These are phyloP conservation scores for Bhutanitis thaidina DNA, from an alignment of 2,888 invertebrate species.

Conservation along the genomic window DNA sequence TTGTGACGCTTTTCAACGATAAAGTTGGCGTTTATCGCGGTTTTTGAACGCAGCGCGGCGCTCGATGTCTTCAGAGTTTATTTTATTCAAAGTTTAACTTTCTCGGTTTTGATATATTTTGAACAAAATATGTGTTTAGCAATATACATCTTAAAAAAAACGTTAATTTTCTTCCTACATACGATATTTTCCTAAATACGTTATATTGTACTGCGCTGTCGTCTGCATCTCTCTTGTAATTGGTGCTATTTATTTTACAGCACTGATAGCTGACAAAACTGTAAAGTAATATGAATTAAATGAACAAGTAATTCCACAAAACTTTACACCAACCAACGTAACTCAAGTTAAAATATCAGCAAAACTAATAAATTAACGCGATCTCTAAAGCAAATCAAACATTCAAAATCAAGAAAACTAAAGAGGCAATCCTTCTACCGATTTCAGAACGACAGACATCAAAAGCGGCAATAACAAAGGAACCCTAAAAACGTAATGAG, in stretches of 20 bases:
- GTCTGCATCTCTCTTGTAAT: too few relatives aligned
- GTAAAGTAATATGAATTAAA: too few relatives aligned
- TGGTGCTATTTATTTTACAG: too few relatives aligned
- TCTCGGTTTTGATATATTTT: not conserved
- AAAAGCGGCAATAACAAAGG: constrained; percentile 72
- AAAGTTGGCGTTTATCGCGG: constrained; percentile 63
- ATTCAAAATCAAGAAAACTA: constrained; percentile 48
- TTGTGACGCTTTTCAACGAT: constrained; percentile 35
- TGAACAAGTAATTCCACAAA: too few relatives aligned
- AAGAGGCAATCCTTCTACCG: constrained; percentile 54
- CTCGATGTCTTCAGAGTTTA: not conserved
- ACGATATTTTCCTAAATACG: too few relatives aligned
- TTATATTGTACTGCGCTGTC: too few relatives aligned
- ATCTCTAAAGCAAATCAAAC: constrained; percentile 11
- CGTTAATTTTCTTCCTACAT: too few relatives aligned
- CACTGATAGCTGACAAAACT: too few relatives aligned
- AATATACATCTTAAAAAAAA: too few relatives aligned
- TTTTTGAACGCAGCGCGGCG: constrained; percentile 42
- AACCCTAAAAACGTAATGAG: constrained; percentile 76
- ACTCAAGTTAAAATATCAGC: not conserved
- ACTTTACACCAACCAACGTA: too few relatives aligned
- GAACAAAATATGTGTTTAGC: too few relatives aligned
- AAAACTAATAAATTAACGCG: constrained; percentile 12
- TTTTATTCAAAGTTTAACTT: constrained; percentile 7
- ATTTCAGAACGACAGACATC: constrained; percentile 62